These are phyloP conservation scores for Aurelia aurita DNA, from an alignment of 30 jellyfish, hydroid and myxozoan genomes.

Conservation along the genomic window DNA sequence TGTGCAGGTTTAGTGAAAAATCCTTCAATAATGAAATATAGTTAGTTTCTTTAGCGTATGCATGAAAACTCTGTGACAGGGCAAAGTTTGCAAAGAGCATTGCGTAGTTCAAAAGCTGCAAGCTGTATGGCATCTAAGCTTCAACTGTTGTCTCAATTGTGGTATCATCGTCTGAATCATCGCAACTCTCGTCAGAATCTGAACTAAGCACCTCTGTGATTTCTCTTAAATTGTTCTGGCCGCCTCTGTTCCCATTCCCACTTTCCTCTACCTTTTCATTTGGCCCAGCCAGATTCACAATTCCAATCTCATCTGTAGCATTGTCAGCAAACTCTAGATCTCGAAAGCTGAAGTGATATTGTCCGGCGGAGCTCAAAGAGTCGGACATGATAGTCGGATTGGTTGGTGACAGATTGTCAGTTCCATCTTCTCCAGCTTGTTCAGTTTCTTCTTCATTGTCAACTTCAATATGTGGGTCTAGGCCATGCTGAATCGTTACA, in stretches of 20 bases:
- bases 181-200: slow-evolving; percentile 9
- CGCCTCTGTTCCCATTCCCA: no score
- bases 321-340: slow-evolving; percentile 22
- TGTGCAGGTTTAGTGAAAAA: no score
- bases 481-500: background rate
- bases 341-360: slow-evolving; percentile 49
- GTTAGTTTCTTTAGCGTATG: no score
- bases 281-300: background rate
- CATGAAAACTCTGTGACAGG: no score
- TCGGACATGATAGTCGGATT: background rate
- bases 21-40: no score
- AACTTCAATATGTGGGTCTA: slow-evolving; percentile 1
- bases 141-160: slow-evolving; percentile 61
- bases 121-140: background rate
- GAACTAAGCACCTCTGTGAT: no score
- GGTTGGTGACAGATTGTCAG: slow-evolving; percentile 1
- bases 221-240: no score
- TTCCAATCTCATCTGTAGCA: background rate
- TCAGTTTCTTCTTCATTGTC: background rate
- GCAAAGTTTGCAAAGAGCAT: no score
- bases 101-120: no score
- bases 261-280: background rate
- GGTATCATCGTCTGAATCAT: slow-evolving; percentile 61
- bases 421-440: background rate
- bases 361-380: slow-evolving; percentile 28